These are phyloP conservation scores for Percina caprodes DNA, from an alignment of 2,113 vertebrate species.

Conservation along the genomic window DNA sequence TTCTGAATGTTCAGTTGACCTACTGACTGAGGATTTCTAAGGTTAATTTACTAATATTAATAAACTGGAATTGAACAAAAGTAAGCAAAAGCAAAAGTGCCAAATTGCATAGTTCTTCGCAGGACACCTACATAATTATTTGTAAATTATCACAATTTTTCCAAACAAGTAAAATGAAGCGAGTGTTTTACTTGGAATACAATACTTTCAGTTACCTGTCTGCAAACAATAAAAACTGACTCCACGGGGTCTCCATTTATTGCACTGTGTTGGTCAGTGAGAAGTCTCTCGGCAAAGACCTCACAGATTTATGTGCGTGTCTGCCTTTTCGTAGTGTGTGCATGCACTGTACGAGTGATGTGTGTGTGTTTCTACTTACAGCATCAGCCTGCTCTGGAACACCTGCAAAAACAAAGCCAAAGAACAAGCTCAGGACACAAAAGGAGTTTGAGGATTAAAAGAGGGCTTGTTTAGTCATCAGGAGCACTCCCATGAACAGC, in stretches of 20 bases:
- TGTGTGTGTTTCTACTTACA: conserved; percentile 70
- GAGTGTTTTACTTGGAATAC: neutral
- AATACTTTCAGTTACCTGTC: conserved; percentile 24
- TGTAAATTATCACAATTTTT: neutral
- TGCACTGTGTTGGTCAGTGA: conserved; percentile 27
- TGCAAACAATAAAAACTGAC: conserved; percentile 23
- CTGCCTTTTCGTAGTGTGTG: neutral
- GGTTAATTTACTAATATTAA: neutral
- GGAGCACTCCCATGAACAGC: conserved; percentile 18
- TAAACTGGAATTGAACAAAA: neutral
- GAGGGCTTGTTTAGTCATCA: neutral
- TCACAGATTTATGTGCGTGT: conserved; percentile 14
- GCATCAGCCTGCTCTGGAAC: conserved; percentile 62
- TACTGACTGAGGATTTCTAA: neutral
- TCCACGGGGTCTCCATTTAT: conserved; percentile 22
- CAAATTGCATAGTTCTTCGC: neutral
- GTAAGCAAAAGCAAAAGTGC: no score
- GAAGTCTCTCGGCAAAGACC: conserved; percentile 41
- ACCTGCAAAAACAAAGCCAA: conserved; percentile 74
- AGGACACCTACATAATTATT: neutral
- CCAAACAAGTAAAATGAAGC: neutral
- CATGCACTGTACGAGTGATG: neutral
- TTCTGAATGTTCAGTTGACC: neutral
- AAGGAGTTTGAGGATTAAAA: conserved; percentile 40
- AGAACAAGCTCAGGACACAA: conserved; percentile 59